A percentile compares a stretch with the other conserved stretches of the same genome.
Conservation (phyloP, 2,797 vertebrate genomes). For the Mormyrops boulengeri region DNA sequence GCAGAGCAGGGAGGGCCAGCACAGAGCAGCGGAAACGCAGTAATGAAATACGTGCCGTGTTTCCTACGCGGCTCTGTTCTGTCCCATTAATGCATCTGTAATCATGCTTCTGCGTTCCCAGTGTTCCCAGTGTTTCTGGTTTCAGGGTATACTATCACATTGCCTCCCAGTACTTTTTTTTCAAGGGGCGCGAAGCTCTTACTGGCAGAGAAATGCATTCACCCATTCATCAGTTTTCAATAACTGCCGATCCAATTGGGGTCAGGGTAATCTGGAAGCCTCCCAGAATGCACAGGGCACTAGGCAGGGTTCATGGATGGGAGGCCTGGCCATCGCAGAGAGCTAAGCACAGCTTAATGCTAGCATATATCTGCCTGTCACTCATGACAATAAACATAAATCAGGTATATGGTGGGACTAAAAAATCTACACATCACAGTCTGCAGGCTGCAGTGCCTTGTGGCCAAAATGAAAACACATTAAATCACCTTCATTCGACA, state of each 20-base stretch:
- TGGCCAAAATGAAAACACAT: background rate
- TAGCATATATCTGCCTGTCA: background rate
- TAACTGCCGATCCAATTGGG: background rate
- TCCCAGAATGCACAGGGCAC: background rate
- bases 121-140: background rate
- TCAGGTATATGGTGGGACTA: background rate
- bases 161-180: background rate
- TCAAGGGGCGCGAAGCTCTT: background rate
- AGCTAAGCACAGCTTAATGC: background rate
- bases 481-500: background rate
- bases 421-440: background rate
- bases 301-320: background rate
- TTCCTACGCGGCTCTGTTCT: background rate
- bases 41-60: background rate
- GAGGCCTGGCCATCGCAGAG: background rate
- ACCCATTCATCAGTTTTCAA: background rate
- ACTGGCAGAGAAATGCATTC: background rate
- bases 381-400: background rate
- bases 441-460: background rate
- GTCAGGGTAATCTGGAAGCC: background rate
- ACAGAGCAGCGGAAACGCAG: background rate
- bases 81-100: background rate
- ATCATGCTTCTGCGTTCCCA: background rate
- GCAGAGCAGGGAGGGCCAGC: background rate
- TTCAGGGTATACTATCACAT: background rate